These are phyloP conservation scores for Limnephilus rhombicus DNA, from an alignment of 2,888 invertebrate species.

Conservation along the genomic window DNA sequence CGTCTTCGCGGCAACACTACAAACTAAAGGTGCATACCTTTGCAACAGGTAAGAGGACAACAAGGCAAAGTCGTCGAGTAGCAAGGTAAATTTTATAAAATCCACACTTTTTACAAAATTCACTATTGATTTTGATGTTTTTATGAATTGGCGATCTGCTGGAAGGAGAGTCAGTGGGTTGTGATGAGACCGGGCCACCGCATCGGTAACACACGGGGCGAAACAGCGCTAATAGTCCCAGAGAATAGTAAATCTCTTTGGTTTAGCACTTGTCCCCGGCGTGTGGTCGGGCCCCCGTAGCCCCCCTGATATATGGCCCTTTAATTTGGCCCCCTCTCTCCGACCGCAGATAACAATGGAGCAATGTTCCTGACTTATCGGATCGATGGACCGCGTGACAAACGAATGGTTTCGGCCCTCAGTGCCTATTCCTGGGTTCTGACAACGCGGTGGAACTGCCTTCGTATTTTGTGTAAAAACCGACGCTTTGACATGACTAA, in stretches of 20 bases:
- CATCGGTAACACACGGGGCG: constrained; percentile 48
- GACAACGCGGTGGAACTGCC: neutral
- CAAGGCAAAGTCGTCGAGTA: neutral
- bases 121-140: neutral
- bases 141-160: neutral
- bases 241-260: constrained; percentile 61
- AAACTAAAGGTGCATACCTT: constrained; percentile 29
- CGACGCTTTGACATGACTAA: neutral
- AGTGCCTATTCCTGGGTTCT: neutral
- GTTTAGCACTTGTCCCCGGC: constrained; percentile 49
- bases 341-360: constrained; percentile 45
- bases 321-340: constrained; percentile 51
- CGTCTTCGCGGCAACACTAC: constrained; percentile 47
- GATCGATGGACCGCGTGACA: constrained; percentile 46
- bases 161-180: neutral
- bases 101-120: neutral
- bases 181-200: constrained; percentile 1
- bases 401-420: constrained; percentile 28
- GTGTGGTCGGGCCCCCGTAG: constrained; percentile 46
- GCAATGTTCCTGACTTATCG: constrained; percentile 35
- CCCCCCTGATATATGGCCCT: constrained; percentile 63
- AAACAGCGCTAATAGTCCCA: constrained; percentile 62
- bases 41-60: neutral
- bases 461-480: neutral
- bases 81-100: neutral